Evolutionary conservation across 2,797 vertebrate genomes (phyloP).

Genomic region (Arremon aurantiirostris): DNA sequence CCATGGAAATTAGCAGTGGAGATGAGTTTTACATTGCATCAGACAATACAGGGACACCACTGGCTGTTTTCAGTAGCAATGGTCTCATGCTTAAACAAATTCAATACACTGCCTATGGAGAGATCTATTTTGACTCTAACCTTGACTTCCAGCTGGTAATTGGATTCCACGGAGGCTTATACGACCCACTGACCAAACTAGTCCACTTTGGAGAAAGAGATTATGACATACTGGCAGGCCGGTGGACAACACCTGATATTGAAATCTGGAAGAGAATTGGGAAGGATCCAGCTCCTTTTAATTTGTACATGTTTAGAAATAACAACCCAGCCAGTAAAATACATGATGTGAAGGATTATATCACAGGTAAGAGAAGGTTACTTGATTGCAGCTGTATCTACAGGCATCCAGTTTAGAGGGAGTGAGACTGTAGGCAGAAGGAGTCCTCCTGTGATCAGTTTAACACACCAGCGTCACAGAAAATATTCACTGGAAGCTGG

Average conservation of each 20-base stretch:
- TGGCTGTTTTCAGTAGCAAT: slow-evolving; percentile 96
- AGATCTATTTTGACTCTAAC: slow-evolving; percentile 97
- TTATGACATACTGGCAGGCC: slow-evolving; percentile 94
- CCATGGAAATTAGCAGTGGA: slow-evolving; percentile 98
- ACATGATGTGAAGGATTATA: slow-evolving; percentile 92
- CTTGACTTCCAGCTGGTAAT: slow-evolving; percentile 95
- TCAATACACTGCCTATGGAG: slow-evolving; percentile 97
- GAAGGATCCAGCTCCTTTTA: slow-evolving; percentile 92
- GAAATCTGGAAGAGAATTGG: slow-evolving; percentile 89
- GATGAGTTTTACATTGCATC: slow-evolving; percentile 98
- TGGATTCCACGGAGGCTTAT: slow-evolving; percentile 96
- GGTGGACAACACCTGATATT: slow-evolving; percentile 95
- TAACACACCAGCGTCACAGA: background rate
- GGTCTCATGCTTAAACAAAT: slow-evolving; percentile 95
- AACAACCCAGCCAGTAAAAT: slow-evolving; percentile 99
- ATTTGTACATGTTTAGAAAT: slow-evolving; percentile 97
- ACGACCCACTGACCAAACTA: slow-evolving; percentile 93
- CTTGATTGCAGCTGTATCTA: background rate
- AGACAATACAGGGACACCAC: slow-evolving; percentile 93
- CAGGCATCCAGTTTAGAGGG: background rate
- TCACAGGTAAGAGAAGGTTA: slow-evolving; percentile 84
- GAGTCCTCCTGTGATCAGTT: background rate
- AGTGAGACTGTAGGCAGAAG: background rate
- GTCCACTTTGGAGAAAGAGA: slow-evolving; percentile 95
- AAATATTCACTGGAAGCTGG: background rate